phyloP scores from a whole-genome alignment of 2,888 invertebrate genomes.

The Gerris lacustris region DNA sequence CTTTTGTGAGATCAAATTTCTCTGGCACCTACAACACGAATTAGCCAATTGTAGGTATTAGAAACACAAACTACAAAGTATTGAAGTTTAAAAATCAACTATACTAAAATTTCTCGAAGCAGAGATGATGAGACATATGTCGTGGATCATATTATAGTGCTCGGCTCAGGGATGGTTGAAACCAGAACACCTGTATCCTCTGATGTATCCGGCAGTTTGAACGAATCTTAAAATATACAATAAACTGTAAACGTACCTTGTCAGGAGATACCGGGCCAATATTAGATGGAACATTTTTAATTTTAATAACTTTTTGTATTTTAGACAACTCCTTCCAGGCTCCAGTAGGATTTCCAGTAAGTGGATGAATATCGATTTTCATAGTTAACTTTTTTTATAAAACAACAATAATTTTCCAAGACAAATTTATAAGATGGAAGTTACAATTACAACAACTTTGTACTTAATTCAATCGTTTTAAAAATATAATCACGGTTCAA shows the following conservation, averaged over 20 bases:
- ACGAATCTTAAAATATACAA: no score
- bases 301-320: slow-evolving; percentile 52
- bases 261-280: slow-evolving; percentile 43
- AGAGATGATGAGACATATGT: background rate
- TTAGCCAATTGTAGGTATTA: no score
- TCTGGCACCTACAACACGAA: no score
- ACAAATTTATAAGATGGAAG: no score
- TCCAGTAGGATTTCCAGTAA: slow-evolving; percentile 53
- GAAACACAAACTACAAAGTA: no score
- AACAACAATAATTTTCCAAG: no score
- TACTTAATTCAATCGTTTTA: no score
- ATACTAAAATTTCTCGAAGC: no score
- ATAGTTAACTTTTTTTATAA: slow-evolving; percentile 19
- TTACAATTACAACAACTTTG: no score
- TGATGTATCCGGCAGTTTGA: background rate
- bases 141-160: background rate
- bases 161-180: background rate
- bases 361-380: slow-evolving; percentile 43
- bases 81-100: no score
- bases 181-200: background rate
- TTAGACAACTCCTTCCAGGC: slow-evolving; percentile 59
- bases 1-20: no score
- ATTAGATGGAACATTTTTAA: slow-evolving; percentile 47
- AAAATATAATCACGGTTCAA: no score
- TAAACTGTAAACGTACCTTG: slow-evolving; percentile 38